Base-by-base conservation (phyloP, 2,797 vertebrate genomes). In the Macropodus opercularis region DNA sequence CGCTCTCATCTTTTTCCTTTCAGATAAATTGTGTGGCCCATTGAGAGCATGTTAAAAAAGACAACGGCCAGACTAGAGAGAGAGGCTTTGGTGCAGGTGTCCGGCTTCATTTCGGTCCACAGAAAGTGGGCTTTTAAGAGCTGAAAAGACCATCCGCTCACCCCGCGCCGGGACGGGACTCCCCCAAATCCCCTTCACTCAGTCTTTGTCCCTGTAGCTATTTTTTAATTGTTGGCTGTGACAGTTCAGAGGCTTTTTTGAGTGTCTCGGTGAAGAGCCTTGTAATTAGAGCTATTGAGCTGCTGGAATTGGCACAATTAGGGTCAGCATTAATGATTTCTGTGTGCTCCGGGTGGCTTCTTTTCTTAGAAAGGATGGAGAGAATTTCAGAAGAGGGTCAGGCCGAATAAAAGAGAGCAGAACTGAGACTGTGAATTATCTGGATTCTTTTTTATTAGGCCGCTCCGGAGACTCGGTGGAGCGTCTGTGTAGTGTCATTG, bases 221-320 rank as follows among this genome's bases (percentile, higher is more conserved):
- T 87, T 85, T 90, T 88, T 90, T 80, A 86, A 93, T 92, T 93
- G 92, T 93, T 90, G 65, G 0, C 77, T 84, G 85, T 90, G 90
- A 92, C 92, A 93, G 92, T 93, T 93, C 85, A 92, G 92, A 89
- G 63, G 87, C 91, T 89, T 89, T 89, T n/a, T 90, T 86, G 90
- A 89, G 85, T 80, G 83, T 83, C 84, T 86, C 79, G 77, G 79
- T 89, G 88, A 89, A 90, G 93, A 92, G 88, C 84, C 90, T 91
- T 93, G 92, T 94, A 94, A 95, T 94, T 94, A 94, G 91, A 96
- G 92, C 94, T 94, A 94, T 94, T 94, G 93, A 93, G 88, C 85
- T 85, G 75, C 88, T 90, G 86, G 92, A 93, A 94, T 93, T 95
- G 93, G 92, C 92, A 92, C 93, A 94, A 95, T 95, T 93, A 95